Percentiles rank a stretch among this genome's conserved stretches.
Conservation (phyloP, 1,140 invertebrate species). For the Chironomus tepperi region DNA sequence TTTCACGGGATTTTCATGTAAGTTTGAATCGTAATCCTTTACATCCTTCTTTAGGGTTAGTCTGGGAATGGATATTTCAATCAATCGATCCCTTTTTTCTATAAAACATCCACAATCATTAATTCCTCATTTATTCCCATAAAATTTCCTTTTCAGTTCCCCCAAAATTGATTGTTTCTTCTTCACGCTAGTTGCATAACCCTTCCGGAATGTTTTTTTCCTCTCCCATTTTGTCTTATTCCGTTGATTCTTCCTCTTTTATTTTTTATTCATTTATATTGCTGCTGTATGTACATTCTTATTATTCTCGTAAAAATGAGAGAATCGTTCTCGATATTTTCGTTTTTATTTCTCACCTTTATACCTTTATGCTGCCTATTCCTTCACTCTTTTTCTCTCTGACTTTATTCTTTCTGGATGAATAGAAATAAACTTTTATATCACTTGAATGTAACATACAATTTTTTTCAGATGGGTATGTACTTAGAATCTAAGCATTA, state of each 20-base stretch:
- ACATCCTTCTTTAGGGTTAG: too few species aligned
- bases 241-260: background rate
- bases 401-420: background rate
- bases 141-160: too few species aligned
- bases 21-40: too few species aligned
- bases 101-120: too few species aligned
- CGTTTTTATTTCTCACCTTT: conserved; percentile 13
- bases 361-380: conserved; percentile 5
- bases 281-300: background rate
- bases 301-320: background rate
- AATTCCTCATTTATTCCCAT: too few species aligned
- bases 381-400: background rate
- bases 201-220: background rate
- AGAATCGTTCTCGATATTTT: conserved; percentile 2
- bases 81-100: too few species aligned
- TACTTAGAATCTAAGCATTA: background rate
- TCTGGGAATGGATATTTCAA: too few species aligned
- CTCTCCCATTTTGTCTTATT: background rate
- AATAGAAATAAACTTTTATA: conserved; percentile 4
- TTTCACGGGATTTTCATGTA: too few species aligned
- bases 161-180: too few species aligned
- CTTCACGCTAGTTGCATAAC: background rate
- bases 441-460: background rate
- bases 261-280: conserved; percentile 10
- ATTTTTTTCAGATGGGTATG: background rate